Base-by-base conservation (phyloP, 2,113 vertebrate species). In the Synchiropus splendidus region DNA sequence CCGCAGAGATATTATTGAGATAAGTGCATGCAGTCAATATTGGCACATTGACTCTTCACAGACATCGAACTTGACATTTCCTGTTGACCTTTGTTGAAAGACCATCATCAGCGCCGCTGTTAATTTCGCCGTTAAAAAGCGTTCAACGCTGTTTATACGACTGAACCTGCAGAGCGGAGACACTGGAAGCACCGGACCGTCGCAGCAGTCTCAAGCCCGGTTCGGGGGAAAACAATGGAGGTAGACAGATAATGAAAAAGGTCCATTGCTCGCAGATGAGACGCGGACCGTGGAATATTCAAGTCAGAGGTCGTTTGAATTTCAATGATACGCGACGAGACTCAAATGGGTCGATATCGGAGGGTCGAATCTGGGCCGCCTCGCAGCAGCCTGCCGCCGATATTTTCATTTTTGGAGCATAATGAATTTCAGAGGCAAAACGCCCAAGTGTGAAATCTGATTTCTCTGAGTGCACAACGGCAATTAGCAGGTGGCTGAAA, bases 401-500 rank as follows among this genome's bases (percentile, higher is more conserved):
- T 39, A 47, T 45, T 61, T 47, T 40, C 6, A 21, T 35, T 50
- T 58, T 43, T 46, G 32, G 27, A 13, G 53, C 37, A 15, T 34
- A 18, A 54, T 42, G 17, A 18, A 56, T 31, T 52, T 52, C 16
- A 12, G 15, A 47, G 18, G 31, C 2, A 54, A 46, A 69, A 54
- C 31, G 58, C 8, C 31, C 13, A 32, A 54, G 52, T 51, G 55
- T 59, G 39, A 61, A 63, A 70, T 52, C 10, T 27, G 14, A 39
- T 52, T 58, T 55, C 27, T 57, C 16, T 1, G 3, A 48, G 36
- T 33, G 36, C 41, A 48, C 31, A 14, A 17, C 43, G 46, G 48
- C 44, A 46, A 54, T 50, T 41, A 53, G 33, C 54, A 65, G 52
- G 59, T 60, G 48, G 37, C 30, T 50, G 36, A 53, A 44, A 60